A percentile compares a stretch with the other conserved stretches of the same genome.
These are phyloP conservation scores for Lamellibrachia columna DNA, from an alignment of 2,888 invertebrate genomes.

Conservation along the genomic window DNA sequence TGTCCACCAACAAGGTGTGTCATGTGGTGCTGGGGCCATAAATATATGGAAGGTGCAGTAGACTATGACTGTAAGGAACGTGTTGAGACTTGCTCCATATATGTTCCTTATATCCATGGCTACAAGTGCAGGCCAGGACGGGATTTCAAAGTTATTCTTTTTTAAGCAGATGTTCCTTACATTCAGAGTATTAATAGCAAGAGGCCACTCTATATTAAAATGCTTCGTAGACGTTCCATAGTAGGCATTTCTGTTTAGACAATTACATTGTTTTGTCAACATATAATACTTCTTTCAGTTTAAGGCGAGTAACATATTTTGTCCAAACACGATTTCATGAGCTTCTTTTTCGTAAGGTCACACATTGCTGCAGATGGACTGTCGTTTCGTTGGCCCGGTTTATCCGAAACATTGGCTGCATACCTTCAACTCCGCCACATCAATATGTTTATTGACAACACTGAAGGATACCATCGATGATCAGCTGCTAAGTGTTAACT, in stretches of 20 bases:
- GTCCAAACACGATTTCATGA: not conserved
- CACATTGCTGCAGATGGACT: not conserved
- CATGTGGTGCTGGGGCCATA: not conserved
- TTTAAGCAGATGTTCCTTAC: too few relatives aligned
- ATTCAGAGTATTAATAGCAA: too few relatives aligned
- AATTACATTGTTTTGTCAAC: too few relatives aligned
- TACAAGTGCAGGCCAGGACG: too few relatives aligned
- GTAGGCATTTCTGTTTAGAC: not conserved
- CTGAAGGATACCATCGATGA: not conserved
- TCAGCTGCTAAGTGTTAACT: not conserved
- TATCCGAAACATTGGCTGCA: not conserved
- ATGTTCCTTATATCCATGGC: too few relatives aligned
- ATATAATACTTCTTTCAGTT: too few relatives aligned
- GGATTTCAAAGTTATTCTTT: too few relatives aligned
- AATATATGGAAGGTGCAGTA: too few relatives aligned
- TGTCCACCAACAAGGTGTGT: not conserved
- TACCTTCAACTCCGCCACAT: conserved; percentile 6
- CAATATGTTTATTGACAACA: conserved; percentile 1
- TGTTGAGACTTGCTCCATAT: too few relatives aligned
- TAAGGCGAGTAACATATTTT: not conserved
- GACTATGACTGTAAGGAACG: too few relatives aligned
- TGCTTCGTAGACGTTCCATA: not conserved
- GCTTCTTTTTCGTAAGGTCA: not conserved
- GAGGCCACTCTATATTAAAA: not conserved
- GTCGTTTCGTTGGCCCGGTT: not conserved